Evolutionary conservation across 2,888 invertebrate genomes (phyloP).

Genomic region (Sympetrum striolatum): DNA sequence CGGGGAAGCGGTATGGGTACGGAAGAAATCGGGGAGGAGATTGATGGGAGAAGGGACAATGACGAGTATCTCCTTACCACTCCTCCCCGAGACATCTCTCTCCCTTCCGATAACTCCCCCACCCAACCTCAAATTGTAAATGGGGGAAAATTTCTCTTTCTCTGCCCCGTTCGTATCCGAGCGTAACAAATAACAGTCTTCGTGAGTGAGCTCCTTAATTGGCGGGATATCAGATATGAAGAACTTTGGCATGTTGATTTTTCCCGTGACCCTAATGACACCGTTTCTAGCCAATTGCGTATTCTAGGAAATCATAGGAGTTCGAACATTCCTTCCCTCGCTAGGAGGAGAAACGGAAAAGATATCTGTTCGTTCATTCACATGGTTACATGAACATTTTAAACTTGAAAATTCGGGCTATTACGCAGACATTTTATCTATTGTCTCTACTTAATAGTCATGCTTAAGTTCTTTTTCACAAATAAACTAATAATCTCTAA

Average conservation of each 20-base stretch:
- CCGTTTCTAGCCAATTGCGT: not conserved
- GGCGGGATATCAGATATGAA: not conserved
- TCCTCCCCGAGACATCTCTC: not conserved
- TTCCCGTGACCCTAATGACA: not conserved
- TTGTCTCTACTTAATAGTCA: too few species aligned
- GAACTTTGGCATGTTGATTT: not conserved
- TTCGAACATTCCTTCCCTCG: too few species aligned
- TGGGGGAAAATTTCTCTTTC: not conserved
- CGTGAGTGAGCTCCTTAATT: not conserved
- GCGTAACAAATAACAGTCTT: not conserved
- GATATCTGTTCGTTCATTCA: too few species aligned
- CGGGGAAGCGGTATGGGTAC: not conserved
- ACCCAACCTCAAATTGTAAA: not conserved
- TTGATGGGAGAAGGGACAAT: not conserved
- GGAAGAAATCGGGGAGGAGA: not conserved
- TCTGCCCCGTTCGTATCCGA: not conserved
- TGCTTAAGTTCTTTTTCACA: too few species aligned
- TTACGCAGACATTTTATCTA: too few species aligned
- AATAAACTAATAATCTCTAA: too few species aligned
- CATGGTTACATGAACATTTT: too few species aligned
- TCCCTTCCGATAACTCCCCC: slow-evolving; percentile 2
- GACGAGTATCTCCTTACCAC: not conserved
- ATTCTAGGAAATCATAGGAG: not conserved
- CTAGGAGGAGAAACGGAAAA: too few species aligned
- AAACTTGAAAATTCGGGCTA: too few species aligned